Conservation (phyloP, 2,888 invertebrate species). For the Candidula unifasciata region DNA sequence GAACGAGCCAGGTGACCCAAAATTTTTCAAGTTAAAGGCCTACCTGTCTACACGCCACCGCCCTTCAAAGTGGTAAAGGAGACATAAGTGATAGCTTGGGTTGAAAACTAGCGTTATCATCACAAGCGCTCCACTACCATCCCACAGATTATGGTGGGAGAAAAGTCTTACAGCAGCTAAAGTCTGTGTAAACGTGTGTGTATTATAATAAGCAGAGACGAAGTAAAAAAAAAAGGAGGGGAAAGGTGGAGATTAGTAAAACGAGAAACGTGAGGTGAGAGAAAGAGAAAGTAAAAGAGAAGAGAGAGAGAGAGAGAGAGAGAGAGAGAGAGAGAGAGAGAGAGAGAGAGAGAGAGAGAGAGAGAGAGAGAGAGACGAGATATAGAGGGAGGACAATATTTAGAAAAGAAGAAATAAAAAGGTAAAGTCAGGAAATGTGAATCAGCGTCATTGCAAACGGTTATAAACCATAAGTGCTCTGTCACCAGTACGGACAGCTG, state of each 20-base stretch:
- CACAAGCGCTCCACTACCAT: no score
- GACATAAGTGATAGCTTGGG: no score
- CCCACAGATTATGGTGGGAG: background rate
- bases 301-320: constrained; percentile 1
- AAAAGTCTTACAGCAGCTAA: background rate
- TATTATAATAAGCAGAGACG: background rate
- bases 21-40: no score
- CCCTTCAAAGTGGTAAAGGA: no score
- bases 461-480: no score
- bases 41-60: no score
- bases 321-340: background rate
- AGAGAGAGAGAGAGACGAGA: background rate
- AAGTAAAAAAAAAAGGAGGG: background rate
- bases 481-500: no score
- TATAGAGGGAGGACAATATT: background rate
- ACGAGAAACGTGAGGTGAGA: background rate
- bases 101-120: no score
- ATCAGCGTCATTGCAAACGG: no score
- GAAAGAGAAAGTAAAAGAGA: constrained; percentile 25
- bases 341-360: background rate
- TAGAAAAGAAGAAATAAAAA: constrained; percentile 23
- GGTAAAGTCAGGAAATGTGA: no score
- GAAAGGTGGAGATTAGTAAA: no score
- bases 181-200: background rate
- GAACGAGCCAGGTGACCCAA: no score